These are phyloP conservation scores for Oryzias javanicus DNA, from an alignment of 2,113 vertebrate genomes.

Conservation along the genomic window DNA sequence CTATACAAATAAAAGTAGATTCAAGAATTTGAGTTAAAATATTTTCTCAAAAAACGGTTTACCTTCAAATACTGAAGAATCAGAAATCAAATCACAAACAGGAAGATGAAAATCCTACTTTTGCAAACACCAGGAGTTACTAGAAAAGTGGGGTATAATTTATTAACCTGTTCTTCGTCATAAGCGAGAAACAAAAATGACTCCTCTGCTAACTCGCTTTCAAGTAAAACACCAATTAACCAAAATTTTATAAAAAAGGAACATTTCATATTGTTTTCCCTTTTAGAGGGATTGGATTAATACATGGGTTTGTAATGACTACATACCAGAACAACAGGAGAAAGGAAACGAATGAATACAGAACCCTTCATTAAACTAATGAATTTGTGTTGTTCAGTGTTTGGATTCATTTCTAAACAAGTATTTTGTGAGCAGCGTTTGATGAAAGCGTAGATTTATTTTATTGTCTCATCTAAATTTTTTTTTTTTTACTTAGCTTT, in stretches of 20 bases:
- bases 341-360: not conserved
- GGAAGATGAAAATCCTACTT: too few species aligned
- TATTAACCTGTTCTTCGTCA: too few species aligned
- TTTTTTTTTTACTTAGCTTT: not conserved
- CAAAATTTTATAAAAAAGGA: slow-evolving; percentile 1
- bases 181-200: too few species aligned
- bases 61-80: too few species aligned
- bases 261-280: not conserved
- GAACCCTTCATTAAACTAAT: slow-evolving; percentile 2
- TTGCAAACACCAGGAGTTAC: too few species aligned
- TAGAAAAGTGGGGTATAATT: too few species aligned
- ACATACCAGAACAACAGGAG: not conserved
- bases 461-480: not conserved
- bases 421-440: not conserved
- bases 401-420: slow-evolving; percentile 2
- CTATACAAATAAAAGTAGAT: too few species aligned
- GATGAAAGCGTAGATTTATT: slow-evolving; percentile 1
- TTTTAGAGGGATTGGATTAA: slow-evolving; percentile 7
- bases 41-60: too few species aligned
- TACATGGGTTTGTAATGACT: not conserved
- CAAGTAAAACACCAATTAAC: slow-evolving; percentile 5
- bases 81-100: too few species aligned
- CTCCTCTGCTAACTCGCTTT: not conserved
- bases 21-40: too few species aligned
- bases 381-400: slow-evolving; percentile 2